phyloP scores from a whole-genome alignment of 2,113 vertebrate genomes.

The Paratilapia polleni region DNA sequence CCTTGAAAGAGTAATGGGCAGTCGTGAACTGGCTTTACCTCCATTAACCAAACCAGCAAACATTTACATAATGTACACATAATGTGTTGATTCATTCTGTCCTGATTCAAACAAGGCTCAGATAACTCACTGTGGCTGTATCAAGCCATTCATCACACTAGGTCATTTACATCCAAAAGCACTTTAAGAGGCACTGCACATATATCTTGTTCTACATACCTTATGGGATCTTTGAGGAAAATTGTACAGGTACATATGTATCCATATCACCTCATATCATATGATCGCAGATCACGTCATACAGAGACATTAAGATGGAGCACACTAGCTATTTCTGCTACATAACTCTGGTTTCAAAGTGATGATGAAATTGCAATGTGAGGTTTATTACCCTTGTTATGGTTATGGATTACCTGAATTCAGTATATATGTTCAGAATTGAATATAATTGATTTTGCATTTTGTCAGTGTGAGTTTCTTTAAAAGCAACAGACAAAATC shows the following conservation, averaged over 20 bases:
- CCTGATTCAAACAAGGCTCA: conserved; percentile 67
- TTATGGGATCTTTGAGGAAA: conserved; percentile 55
- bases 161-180: conserved; percentile 76
- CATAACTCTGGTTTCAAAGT: background rate
- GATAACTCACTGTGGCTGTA: conserved; percentile 60
- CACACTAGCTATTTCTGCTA: background rate
- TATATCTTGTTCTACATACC: conserved; percentile 61
- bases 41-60: conserved; percentile 74
- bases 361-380: background rate
- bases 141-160: conserved; percentile 67
- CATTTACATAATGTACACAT: conserved; percentile 80
- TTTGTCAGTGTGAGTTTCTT: background rate
- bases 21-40: conserved; percentile 70
- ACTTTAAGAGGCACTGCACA: conserved; percentile 52
- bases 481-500: background rate
- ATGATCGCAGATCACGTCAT: conserved; percentile 19
- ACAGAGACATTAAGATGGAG: background rate
- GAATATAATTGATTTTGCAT: background rate
- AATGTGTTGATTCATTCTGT: conserved; percentile 75
- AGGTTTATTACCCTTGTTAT: background rate
- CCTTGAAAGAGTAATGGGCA: conserved; percentile 78
- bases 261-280: conserved; percentile 26
- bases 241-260: conserved; percentile 15
- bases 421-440: accelerated
- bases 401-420: background rate